These are phyloP conservation scores for Dryococelus australis DNA, from an alignment of 2,888 invertebrate species.

Conservation along the genomic window DNA sequence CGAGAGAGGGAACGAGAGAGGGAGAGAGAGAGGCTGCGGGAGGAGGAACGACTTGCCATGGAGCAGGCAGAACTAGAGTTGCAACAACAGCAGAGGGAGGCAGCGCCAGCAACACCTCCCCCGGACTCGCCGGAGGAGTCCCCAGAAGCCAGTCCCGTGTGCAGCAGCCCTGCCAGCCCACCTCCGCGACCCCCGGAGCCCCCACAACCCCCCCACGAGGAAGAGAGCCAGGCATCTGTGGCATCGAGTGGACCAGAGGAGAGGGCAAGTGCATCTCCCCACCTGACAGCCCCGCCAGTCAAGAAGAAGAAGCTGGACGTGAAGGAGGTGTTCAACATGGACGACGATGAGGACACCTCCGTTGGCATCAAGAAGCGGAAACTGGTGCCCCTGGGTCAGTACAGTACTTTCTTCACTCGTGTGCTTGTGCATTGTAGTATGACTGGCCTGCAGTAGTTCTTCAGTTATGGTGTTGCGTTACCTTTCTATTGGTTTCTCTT, in stretches of 20 bases:
- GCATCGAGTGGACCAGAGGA: slow-evolving; percentile 43
- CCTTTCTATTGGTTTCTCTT: too few species aligned
- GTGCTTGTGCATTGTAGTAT: too few species aligned
- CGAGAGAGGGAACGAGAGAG: slow-evolving; percentile 59
- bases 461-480: too few species aligned
- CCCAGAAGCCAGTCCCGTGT: not conserved
- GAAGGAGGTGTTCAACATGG: slow-evolving; percentile 86
- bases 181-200: slow-evolving; percentile 12
- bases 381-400: slow-evolving; percentile 74
- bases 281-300: slow-evolving; percentile 29
- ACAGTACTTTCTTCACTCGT: too few species aligned
- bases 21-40: slow-evolving; percentile 59
- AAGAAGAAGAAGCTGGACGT: slow-evolving; percentile 78
- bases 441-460: too few species aligned
- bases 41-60: slow-evolving; percentile 45
- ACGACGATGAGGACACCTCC: slow-evolving; percentile 73
- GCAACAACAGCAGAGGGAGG: slow-evolving; percentile 39
- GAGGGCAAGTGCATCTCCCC: slow-evolving; percentile 18
- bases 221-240: slow-evolving; percentile 43
- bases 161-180: slow-evolving; percentile 2
- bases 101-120: slow-evolving; percentile 45
- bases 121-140: slow-evolving; percentile 41
- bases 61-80: slow-evolving; percentile 43
- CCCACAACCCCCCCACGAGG: slow-evolving; percentile 47
- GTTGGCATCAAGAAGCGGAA: slow-evolving; percentile 74